phyloP scores from a whole-genome alignment of 2,888 invertebrate species.

The Drosophila diplacantha region DNA sequence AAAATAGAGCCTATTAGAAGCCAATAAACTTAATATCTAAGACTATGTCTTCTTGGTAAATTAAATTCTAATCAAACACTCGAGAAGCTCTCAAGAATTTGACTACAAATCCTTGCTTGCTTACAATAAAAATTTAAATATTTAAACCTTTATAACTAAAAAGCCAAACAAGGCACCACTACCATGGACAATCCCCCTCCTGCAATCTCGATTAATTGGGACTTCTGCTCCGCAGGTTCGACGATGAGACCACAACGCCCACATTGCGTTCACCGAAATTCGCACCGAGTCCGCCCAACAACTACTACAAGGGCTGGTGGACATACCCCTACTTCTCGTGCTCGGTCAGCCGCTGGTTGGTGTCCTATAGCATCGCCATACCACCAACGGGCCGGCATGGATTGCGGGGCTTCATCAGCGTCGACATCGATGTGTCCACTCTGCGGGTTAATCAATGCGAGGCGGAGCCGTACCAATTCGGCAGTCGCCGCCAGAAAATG shows the following conservation, averaged over 20 bases:
- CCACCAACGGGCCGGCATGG: conserved; percentile 80
- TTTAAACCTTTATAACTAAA: no score
- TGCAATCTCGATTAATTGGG: background rate
- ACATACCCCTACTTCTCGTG: conserved; percentile 93
- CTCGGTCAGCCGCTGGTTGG: conserved; percentile 86
- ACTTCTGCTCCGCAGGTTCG: conserved; percentile 78
- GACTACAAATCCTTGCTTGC: no score
- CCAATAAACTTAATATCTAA: background rate
- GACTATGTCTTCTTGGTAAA: background rate
- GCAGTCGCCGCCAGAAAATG: conserved; percentile 42
- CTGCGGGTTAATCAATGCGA: conserved; percentile 94
- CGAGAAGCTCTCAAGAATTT: background rate
- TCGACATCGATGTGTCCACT: conserved; percentile 89
- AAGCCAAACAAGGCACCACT: background rate
- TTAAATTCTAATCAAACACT: background rate
- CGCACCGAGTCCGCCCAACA: conserved; percentile 81
- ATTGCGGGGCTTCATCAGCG: conserved; percentile 81
- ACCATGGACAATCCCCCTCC: background rate
- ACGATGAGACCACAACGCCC: conserved; percentile 80
- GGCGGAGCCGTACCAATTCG: conserved; percentile 71
- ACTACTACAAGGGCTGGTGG: conserved; percentile 88
- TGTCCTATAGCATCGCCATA: conserved; percentile 88
- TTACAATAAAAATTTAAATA: no score
- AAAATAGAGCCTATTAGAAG: background rate
- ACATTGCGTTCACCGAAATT: conserved; percentile 82